Evolutionary conservation across 2,797 vertebrate genomes (phyloP).

Genomic region (Pitangus sulphuratus): DNA sequence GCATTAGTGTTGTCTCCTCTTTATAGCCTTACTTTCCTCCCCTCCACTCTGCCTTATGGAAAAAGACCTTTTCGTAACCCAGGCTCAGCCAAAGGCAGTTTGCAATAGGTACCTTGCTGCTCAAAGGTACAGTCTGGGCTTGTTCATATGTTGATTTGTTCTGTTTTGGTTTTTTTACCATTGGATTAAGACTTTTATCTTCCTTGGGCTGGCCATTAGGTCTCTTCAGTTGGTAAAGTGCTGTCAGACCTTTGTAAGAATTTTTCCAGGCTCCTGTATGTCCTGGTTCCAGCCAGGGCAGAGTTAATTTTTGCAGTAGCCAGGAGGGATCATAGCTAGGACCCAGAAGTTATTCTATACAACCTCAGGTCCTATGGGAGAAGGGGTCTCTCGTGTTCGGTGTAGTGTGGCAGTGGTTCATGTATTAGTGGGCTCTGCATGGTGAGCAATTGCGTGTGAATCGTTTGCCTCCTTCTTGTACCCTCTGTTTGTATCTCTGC

Average conservation of each 20-base stretch:
- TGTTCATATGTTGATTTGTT: background rate
- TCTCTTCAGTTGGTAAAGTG: background rate
- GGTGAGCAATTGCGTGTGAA: background rate
- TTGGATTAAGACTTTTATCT: background rate
- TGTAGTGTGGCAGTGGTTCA: background rate
- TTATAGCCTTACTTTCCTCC: background rate
- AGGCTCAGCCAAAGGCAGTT: background rate
- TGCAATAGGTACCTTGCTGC: background rate
- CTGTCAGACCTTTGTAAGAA: background rate
- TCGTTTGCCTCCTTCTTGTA: background rate
- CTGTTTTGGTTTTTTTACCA: background rate
- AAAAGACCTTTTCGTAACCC: background rate
- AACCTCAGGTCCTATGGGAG: background rate
- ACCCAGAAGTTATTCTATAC: background rate
- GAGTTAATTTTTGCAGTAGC: background rate
- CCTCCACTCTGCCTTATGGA: background rate
- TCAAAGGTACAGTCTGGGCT: fast-evolving
- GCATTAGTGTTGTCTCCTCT: background rate
- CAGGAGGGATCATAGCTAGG: background rate
- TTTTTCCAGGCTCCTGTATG: background rate
- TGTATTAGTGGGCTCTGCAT: fast-evolving
- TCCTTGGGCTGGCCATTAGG: background rate
- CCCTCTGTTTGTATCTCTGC: background rate
- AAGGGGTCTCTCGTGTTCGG: background rate
- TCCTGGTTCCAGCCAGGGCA: background rate